Conservation (phyloP, 1,140 invertebrate genomes). For the Drosophila hydei region DNA sequence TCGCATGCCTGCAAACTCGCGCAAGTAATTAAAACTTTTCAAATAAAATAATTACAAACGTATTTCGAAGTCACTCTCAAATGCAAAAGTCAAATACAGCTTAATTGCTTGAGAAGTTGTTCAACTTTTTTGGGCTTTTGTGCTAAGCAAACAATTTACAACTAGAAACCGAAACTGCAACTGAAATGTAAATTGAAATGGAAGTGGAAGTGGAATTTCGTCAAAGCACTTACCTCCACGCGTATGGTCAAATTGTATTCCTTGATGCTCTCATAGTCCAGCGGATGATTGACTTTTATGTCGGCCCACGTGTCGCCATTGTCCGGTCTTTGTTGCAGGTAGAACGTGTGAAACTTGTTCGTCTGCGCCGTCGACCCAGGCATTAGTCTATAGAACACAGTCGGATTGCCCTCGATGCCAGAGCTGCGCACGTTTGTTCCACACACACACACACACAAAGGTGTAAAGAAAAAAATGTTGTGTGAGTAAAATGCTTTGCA, state of each 20-base stretch:
- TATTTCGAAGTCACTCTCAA: slow-evolving; percentile 69
- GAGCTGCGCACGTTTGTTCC: no score
- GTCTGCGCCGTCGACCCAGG: slow-evolving; percentile 97
- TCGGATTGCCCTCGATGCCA: slow-evolving; percentile 97
- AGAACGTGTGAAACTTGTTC: slow-evolving; percentile 97
- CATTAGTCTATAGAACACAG: slow-evolving; percentile 97
- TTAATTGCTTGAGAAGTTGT: slow-evolving; percentile 56
- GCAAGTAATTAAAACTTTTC: slow-evolving; percentile 82
- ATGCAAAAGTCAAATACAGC: slow-evolving; percentile 74
- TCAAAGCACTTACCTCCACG: slow-evolving; percentile 94
- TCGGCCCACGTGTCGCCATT: slow-evolving; percentile 96
- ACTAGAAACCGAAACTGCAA: no score
- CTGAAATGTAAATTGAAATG: no score
- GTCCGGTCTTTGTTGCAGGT: slow-evolving; percentile 95
- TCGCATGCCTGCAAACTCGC: slow-evolving; percentile 30
- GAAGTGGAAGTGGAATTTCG: no score
- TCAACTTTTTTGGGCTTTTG: slow-evolving; percentile 2
- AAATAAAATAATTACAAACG: slow-evolving; percentile 79
- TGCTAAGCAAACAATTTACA: slow-evolving; percentile 22
- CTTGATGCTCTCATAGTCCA: slow-evolving; percentile 97
- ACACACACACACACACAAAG: no score
- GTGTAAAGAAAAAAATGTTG: slow-evolving; percentile 7
- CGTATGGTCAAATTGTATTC: slow-evolving; percentile 98
- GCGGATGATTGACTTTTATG: slow-evolving; percentile 97
- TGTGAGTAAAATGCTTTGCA: slow-evolving; percentile 42